Conservation (phyloP, 2,888 invertebrate species). For the Oxyteleia sp. region DNA sequence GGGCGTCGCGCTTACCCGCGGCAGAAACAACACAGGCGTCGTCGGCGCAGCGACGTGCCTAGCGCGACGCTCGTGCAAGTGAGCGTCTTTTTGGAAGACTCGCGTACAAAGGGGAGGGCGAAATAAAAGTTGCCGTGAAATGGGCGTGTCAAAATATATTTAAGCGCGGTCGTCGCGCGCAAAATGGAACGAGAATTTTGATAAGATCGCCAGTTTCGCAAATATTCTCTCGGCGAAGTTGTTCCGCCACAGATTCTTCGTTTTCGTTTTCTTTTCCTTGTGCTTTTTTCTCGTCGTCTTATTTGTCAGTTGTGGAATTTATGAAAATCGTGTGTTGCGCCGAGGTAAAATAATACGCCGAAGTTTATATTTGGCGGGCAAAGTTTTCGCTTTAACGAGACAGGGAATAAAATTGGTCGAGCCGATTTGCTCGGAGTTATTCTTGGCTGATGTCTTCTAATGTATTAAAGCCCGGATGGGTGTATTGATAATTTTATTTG, state of each 20-base stretch:
- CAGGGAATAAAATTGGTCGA: constrained; percentile 16
- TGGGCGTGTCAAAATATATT: constrained; percentile 70
- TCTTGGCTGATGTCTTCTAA: constrained; percentile 35
- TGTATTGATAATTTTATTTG: constrained; percentile 57
- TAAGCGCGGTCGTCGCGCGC: too few relatives aligned
- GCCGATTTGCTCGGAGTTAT: constrained; percentile 21
- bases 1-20: constrained; percentile 74
- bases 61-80: constrained; percentile 62
- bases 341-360: constrained; percentile 34
- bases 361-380: constrained; percentile 41
- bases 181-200: constrained; percentile 50
- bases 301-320: constrained; percentile 24
- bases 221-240: constrained; percentile 34
- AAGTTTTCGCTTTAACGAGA: constrained; percentile 19
- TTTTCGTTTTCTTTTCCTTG: too few relatives aligned
- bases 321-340: constrained; percentile 47
- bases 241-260: too few relatives aligned
- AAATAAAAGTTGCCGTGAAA: constrained; percentile 64
- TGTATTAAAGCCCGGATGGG: constrained; percentile 31
- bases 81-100: constrained; percentile 61
- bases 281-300: not conserved
- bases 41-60: constrained; percentile 57
- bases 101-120: constrained; percentile 46
- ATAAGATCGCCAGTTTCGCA: constrained; percentile 67
- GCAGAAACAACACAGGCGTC: constrained; percentile 77